Conservation (phyloP, 2,888 invertebrate species). For the Harpalus rufipes region DNA sequence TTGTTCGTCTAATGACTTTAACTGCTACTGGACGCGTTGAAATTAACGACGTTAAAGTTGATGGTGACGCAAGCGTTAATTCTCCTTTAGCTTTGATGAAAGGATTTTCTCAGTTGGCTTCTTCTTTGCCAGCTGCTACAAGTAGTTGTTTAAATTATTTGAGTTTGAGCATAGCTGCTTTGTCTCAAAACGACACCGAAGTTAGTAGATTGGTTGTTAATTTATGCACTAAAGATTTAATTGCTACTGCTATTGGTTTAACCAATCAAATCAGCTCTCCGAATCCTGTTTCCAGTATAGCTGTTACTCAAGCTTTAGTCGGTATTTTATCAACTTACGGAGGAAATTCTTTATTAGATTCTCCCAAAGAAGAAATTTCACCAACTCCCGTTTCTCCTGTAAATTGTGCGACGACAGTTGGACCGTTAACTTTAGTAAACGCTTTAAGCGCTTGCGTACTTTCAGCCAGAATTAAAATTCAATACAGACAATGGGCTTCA, state of each 20-base stretch:
- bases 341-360: slow-evolving; percentile 75
- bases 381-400: slow-evolving; percentile 63
- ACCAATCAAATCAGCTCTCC: slow-evolving; percentile 72
- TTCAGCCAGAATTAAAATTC: slow-evolving; percentile 78
- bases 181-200: slow-evolving; percentile 79
- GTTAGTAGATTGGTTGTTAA: slow-evolving; percentile 80
- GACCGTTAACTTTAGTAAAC: slow-evolving; percentile 80
- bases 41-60: slow-evolving; percentile 72
- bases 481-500: slow-evolving; percentile 81
- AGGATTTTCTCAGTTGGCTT: slow-evolving; percentile 72
- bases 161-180: slow-evolving; percentile 77
- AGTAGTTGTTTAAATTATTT: slow-evolving; percentile 75
- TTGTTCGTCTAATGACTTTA: slow-evolving; percentile 81
- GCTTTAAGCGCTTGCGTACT: slow-evolving; percentile 81
- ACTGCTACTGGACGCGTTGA: slow-evolving; percentile 80
- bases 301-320: slow-evolving; percentile 82
- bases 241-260: slow-evolving; percentile 77
- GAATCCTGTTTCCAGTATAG: slow-evolving; percentile 74
- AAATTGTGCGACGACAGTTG: slow-evolving; percentile 70
- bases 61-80: slow-evolving; percentile 70
- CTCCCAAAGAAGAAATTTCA: slow-evolving; percentile 73
- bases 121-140: slow-evolving; percentile 73
- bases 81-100: slow-evolving; percentile 70
- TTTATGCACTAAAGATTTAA: slow-evolving; percentile 79
- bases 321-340: slow-evolving; percentile 79